phyloP scores from a whole-genome alignment of 2,888 invertebrate genomes.

The Drosophila siamana region DNA sequence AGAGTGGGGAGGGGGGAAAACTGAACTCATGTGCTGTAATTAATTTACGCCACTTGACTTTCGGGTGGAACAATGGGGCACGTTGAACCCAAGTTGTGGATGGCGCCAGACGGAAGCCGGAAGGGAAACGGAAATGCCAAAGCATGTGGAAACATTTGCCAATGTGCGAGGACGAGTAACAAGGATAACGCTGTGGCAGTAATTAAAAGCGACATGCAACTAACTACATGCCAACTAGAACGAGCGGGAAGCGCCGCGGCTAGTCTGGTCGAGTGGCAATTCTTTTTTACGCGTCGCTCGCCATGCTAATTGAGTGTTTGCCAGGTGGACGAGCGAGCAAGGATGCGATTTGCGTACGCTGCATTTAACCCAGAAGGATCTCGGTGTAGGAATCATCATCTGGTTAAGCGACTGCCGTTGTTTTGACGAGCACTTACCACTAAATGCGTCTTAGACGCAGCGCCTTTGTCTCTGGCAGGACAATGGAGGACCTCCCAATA shows the following conservation, averaged over 20 bases:
- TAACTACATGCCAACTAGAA: too few species aligned
- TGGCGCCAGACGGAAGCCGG: slow-evolving; percentile 69
- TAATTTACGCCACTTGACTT: slow-evolving; percentile 81
- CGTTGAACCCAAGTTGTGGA: slow-evolving; percentile 22
- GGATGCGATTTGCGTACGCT: slow-evolving; percentile 55
- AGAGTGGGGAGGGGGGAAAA: slow-evolving; percentile 4
- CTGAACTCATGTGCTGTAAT: slow-evolving; percentile 62
- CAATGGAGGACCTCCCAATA: slow-evolving; percentile 75
- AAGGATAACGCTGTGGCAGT: slow-evolving; percentile 56
- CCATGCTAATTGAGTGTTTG: slow-evolving; percentile 74
- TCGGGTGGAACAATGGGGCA: slow-evolving; percentile 55
- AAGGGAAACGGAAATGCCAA: slow-evolving; percentile 71
- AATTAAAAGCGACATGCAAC: slow-evolving; percentile 64
- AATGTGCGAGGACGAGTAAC: slow-evolving; percentile 57
- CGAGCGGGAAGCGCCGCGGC: too few species aligned
- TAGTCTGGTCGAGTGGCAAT: slow-evolving; percentile 26
- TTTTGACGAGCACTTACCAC: slow-evolving; percentile 64
- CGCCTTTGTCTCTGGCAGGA: slow-evolving; percentile 24
- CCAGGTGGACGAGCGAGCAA: slow-evolving; percentile 52
- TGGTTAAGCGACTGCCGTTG: slow-evolving; percentile 23
- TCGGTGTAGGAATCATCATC: slow-evolving; percentile 16
- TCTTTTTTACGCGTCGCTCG: slow-evolving; percentile 72
- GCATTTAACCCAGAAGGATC: slow-evolving; percentile 55
- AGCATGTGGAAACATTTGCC: slow-evolving; percentile 81
- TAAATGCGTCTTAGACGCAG: slow-evolving; percentile 56